A percentile compares a stretch with the other conserved stretches of the same genome.
These are phyloP conservation scores for Thymelicus acteon DNA, from an alignment of 2,888 invertebrate species.

Conservation along the genomic window DNA sequence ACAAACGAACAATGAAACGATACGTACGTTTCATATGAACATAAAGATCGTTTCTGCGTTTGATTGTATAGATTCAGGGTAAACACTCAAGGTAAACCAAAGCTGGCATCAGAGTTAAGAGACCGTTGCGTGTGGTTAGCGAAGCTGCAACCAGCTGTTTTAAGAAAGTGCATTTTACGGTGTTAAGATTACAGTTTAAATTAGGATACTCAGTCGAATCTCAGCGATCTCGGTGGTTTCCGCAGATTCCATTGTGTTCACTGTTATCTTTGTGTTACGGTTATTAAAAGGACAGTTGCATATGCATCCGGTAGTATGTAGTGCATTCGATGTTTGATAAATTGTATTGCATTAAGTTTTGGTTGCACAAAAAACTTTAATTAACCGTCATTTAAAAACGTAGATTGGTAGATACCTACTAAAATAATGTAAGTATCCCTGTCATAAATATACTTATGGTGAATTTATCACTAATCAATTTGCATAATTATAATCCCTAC, in stretches of 20 bases:
- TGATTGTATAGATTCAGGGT: background rate
- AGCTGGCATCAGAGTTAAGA: background rate
- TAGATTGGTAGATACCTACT: no score
- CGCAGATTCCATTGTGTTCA: slow-evolving; percentile 68
- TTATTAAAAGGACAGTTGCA: slow-evolving; percentile 54
- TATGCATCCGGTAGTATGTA: slow-evolving; percentile 27
- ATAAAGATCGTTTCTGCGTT: background rate
- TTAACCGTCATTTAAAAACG: no score
- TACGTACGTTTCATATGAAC: no score
- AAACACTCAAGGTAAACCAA: background rate
- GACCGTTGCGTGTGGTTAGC: slow-evolving; percentile 13
- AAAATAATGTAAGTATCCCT: no score
- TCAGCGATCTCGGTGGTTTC: slow-evolving; percentile 61
- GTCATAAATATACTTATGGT: no score
- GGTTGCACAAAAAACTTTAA: background rate
- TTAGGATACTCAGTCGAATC: slow-evolving; percentile 31
- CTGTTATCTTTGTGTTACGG: slow-evolving; percentile 63
- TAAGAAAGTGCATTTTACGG: background rate
- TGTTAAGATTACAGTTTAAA: slow-evolving; percentile 13
- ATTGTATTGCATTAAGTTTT: background rate
- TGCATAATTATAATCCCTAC: no score
- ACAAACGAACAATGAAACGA: no score
- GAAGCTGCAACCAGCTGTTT: background rate
- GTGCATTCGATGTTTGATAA: slow-evolving; percentile 1
- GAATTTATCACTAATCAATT: no score